Base-by-base conservation (phyloP, 2,797 vertebrate species). In the Adrianichthys oophorus region DNA sequence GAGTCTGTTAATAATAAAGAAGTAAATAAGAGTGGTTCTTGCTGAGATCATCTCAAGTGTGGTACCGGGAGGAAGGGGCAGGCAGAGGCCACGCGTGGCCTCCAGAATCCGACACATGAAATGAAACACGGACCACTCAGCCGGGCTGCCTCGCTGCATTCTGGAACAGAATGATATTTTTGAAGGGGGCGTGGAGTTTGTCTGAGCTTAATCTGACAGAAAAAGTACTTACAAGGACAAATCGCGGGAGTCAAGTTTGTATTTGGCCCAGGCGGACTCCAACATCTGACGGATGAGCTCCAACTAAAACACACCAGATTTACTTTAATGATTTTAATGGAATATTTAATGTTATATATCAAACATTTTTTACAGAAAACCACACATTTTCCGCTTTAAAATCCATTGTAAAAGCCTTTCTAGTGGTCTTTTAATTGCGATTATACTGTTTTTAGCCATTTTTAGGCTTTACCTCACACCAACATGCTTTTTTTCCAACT, bases 31-130 rank as follows among this genome's bases (percentile, higher is more conserved):
- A 7, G 29, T 29, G 29, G 29, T 29, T 24, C 24, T 24, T 2
- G 24, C 40, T 60, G 15, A 17, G n/a, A 41, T 8, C 12, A 18
- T 16, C 17, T 26, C 3, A 0, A 61, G 59, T 4, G 23, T 15
- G 80, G 83, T 88, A 99, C 97, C 96, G 7, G 95, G 96, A 74
- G 97, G 96, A 61, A 98, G 90, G 54, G 97, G 97, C 59, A 98
- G 63, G 79, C 92, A 95, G 74, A 97, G 92, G 56, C 87, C 90
- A 62, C 74, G 88, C 21, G 92, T 90, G 63, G 96, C 95, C 86
- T 97, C 93, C 82, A 96, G 85, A 85, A 97, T 94, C 43, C 90
- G 94, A 83, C 92, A 92, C 95, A 98, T 96, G 76, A 94, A 81
- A 75, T 94, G 93, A 88, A 98, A 95, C 68, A 94, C 91, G 0